Conservation (phyloP, 2,113 vertebrate species). For the Origma solitaria region DNA sequence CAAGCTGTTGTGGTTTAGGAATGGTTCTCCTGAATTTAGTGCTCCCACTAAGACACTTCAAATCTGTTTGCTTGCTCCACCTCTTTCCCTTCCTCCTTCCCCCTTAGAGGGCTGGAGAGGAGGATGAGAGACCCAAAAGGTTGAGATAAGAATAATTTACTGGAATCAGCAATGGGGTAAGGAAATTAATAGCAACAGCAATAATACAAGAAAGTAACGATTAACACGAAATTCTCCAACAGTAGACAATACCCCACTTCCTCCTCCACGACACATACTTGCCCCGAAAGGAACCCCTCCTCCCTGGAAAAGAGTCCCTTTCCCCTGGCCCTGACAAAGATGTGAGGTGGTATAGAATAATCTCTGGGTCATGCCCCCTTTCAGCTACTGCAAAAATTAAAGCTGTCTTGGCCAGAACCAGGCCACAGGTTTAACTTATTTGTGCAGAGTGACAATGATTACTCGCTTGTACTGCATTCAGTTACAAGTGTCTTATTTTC, state of each 20-base stretch:
- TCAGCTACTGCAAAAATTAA: not conserved
- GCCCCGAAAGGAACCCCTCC: not conserved
- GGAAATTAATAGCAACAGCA: not conserved
- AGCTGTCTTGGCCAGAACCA: not conserved
- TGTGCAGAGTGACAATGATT: not conserved
- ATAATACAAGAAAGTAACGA: not conserved
- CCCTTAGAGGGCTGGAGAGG: not conserved
- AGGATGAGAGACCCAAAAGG: not conserved
- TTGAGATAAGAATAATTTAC: not conserved
- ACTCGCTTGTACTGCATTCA: not conserved
- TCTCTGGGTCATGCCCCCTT: not conserved
- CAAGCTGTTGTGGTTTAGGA: not conserved
- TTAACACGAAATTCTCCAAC: not conserved
- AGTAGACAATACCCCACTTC: too few species aligned
- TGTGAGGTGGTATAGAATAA: not conserved
- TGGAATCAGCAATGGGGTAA: not conserved
- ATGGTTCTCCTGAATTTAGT: not conserved
- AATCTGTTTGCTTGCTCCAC: fast-evolving
- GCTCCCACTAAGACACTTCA: not conserved
- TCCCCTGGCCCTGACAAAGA: fast-evolving
- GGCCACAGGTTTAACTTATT: not conserved
- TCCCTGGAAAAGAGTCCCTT: not conserved
- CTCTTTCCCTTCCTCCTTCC: not conserved
- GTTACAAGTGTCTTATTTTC: not conserved
- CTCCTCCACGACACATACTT: fast-evolving